Evolutionary conservation across 2,888 invertebrate species (phyloP).

Genomic region (Tinea semifulvella): DNA sequence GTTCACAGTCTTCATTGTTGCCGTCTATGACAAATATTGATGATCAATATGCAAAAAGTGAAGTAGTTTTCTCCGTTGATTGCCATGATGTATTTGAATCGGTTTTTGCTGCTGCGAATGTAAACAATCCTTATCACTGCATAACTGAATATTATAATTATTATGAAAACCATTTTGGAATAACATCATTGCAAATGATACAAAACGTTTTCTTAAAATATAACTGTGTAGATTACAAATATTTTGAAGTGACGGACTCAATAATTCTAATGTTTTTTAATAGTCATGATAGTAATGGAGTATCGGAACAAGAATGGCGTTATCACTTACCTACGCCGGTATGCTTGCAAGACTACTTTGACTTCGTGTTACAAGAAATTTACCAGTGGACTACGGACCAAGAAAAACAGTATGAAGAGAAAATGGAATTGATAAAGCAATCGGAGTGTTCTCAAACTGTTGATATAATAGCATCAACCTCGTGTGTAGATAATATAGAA

Average conservation of each 20-base stretch:
- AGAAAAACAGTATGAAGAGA: constrained; percentile 42
- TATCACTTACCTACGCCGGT: constrained; percentile 56
- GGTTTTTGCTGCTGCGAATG: constrained; percentile 46
- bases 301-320: constrained; percentile 51
- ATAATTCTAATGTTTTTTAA: constrained; percentile 53
- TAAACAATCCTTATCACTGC: constrained; percentile 33
- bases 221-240: constrained; percentile 56
- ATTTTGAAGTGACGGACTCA: constrained; percentile 52
- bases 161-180: constrained; percentile 48
- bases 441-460: constrained; percentile 32
- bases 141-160: constrained; percentile 49
- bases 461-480: constrained; percentile 28
- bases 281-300: constrained; percentile 44
- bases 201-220: constrained; percentile 42
- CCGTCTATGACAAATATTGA: constrained; percentile 36
- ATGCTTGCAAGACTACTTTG: constrained; percentile 63
- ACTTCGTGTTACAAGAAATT: constrained; percentile 57
- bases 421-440: constrained; percentile 26
- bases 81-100: constrained; percentile 55
- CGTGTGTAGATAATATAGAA: constrained; percentile 39
- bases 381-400: constrained; percentile 55
- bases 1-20: constrained; percentile 31
- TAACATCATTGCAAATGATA: constrained; percentile 40
- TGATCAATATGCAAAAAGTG: constrained; percentile 18
- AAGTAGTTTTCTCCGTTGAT: constrained; percentile 29